Evolutionary conservation across 1,140 invertebrate species (phyloP).

Genomic region (Eumaeus atala): DNA sequence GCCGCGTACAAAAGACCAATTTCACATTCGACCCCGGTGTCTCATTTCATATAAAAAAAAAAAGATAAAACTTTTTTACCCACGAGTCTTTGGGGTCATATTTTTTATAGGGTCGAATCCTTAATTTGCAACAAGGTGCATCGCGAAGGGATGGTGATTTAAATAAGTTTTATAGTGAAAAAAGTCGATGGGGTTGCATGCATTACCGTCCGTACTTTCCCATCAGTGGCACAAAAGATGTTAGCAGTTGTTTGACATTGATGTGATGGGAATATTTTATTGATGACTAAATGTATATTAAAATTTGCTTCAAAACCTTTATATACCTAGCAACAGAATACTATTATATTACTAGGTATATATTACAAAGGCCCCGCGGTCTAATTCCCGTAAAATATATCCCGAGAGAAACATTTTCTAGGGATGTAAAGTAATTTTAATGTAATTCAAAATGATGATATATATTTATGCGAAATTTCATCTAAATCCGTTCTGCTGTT

Average conservation of each 20-base stretch:
- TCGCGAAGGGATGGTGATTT: slow-evolving; percentile 54
- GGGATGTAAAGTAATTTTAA: no score
- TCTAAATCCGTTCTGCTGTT: no score
- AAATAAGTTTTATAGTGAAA: slow-evolving; percentile 64
- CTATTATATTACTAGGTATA: no score
- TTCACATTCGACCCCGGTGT: slow-evolving; percentile 64
- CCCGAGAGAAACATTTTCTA: no score
- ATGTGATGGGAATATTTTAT: slow-evolving; percentile 46
- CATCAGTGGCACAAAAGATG: slow-evolving; percentile 49
- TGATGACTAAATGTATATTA: slow-evolving; percentile 10
- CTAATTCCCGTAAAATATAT: no score
- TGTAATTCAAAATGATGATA: no score
- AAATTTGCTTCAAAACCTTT: no score
- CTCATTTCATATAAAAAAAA: slow-evolving; percentile 67
- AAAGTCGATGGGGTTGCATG: slow-evolving; percentile 42
- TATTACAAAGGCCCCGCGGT: no score
- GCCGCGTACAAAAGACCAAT: slow-evolving; percentile 55
- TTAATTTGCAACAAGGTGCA: slow-evolving; percentile 73
- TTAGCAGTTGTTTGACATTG: slow-evolving; percentile 51
- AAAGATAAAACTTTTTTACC: slow-evolving; percentile 68
- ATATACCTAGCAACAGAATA: no score
- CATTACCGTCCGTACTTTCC: slow-evolving; percentile 35
- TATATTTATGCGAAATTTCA: no score
- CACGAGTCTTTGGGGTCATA: slow-evolving; percentile 64
- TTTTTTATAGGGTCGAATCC: slow-evolving; percentile 64